phyloP scores from a whole-genome alignment of 2,888 invertebrate species.

The Xestia c-nigrum region DNA sequence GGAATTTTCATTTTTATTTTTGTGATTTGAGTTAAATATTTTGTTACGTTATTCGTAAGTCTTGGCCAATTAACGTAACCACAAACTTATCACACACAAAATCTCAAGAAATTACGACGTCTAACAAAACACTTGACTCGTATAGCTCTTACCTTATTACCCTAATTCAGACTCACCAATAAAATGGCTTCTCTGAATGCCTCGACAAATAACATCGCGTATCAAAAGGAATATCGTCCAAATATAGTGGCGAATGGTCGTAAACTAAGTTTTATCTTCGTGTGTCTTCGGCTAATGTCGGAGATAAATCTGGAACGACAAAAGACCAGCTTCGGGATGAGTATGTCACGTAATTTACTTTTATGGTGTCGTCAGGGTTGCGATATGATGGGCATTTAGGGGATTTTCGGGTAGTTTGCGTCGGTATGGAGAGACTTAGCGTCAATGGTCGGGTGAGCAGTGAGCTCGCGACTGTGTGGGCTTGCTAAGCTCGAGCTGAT shows the following conservation, averaged over 20 bases:
- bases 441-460: conserved; percentile 39
- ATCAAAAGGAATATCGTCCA: conserved; percentile 66
- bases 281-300: conserved; percentile 68
- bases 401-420: conserved; percentile 62
- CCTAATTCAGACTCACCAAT: conserved; percentile 54
- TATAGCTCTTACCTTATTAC: conserved; percentile 58
- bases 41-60: background rate
- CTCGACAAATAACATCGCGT: conserved; percentile 64
- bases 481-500: conserved; percentile 12
- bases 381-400: conserved; percentile 66
- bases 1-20: background rate
- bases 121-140: conserved; percentile 34
- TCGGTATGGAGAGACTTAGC: conserved; percentile 49
- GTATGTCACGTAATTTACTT: conserved; percentile 69
- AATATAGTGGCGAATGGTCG: conserved; percentile 67
- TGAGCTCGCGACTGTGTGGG: conserved; percentile 35
- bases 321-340: conserved; percentile 66
- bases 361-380: conserved; percentile 64
- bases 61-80: background rate
- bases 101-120: conserved; percentile 30
- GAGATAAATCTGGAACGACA: conserved; percentile 68
- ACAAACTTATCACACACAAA: conserved; percentile 16
- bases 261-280: conserved; percentile 69
- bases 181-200: conserved; percentile 60
- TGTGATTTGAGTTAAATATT: background rate